phyloP scores from a whole-genome alignment of 2,113 vertebrate genomes.

The Hippopotamus amphibius region DNA sequence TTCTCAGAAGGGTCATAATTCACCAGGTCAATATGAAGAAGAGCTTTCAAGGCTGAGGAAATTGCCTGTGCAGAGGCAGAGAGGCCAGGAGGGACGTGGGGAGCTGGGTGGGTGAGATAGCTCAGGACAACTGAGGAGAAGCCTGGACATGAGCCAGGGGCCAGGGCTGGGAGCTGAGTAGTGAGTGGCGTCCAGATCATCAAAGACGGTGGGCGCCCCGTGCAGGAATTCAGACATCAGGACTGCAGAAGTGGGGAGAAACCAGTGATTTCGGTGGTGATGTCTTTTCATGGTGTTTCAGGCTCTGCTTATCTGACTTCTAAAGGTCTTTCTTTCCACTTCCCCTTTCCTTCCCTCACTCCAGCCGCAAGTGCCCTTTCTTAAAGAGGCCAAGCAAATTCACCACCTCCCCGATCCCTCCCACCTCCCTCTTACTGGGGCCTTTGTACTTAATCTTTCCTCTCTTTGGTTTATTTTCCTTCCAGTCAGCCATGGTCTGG shows the following conservation, averaged over 20 bases:
- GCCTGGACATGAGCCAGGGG: fast-evolving
- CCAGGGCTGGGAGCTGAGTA: too few species aligned
- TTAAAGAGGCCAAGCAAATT: not conserved
- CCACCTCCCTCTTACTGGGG: too few species aligned
- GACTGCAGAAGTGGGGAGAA: not conserved
- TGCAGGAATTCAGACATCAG: not conserved
- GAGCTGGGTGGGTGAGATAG: not conserved
- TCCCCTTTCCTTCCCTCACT: not conserved
- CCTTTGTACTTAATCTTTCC: not conserved
- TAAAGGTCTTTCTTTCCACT: not conserved
- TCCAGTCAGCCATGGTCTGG: not conserved
- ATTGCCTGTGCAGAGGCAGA: not conserved
- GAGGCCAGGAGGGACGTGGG: not conserved
- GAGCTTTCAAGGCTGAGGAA: not conserved
- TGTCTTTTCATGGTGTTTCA: not conserved
- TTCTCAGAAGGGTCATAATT: not conserved
- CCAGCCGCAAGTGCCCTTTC: not conserved
- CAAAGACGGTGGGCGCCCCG: not conserved
- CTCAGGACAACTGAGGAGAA: not conserved
- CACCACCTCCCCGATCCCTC: too few species aligned
- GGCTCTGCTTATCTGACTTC: not conserved
- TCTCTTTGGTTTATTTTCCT: not conserved
- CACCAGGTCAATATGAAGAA: not conserved
- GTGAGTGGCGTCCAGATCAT: not conserved
- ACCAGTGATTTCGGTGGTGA: fast-evolving